phyloP scores from a whole-genome alignment of 2,797 vertebrate genomes.

The Crax fasciolata region DNA sequence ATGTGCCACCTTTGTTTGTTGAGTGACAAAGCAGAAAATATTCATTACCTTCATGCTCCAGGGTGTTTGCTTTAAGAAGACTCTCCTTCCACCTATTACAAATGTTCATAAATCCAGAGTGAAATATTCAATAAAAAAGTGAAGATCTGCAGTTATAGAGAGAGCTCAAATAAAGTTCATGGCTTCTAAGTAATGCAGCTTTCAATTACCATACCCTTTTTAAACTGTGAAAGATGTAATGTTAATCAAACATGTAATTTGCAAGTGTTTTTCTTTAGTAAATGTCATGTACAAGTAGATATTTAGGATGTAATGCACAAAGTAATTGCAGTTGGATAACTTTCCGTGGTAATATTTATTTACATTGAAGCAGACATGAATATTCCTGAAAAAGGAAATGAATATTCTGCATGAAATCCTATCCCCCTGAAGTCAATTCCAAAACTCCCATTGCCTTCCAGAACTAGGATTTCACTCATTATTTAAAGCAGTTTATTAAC shows the following conservation, averaged over 20 bases:
- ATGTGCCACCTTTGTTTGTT: neutral
- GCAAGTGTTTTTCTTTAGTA: slow-evolving; percentile 86
- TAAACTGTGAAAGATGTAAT: slow-evolving; percentile 83
- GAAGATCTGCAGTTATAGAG: slow-evolving; percentile 72
- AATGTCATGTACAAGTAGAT: slow-evolving; percentile 86
- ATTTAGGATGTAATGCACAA: slow-evolving; percentile 81
- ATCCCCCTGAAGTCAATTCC: neutral
- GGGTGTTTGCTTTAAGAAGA: slow-evolving; percentile 64
- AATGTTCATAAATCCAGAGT: slow-evolving; percentile 70
- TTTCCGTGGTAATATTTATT: slow-evolving; percentile 50
- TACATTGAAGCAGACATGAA: slow-evolving; percentile 21
- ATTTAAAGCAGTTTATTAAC: neutral
- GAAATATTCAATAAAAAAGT: slow-evolving; percentile 72
- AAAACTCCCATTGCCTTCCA: slow-evolving; percentile 19
- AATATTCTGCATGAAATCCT: slow-evolving; percentile 35
- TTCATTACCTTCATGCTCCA: slow-evolving; percentile 51
- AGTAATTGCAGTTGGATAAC: slow-evolving; percentile 76
- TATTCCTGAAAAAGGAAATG: slow-evolving; percentile 49
- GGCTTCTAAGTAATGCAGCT: slow-evolving; percentile 79
- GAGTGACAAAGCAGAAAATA: slow-evolving; percentile 57
- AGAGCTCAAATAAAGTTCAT: slow-evolving; percentile 83
- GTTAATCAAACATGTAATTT: slow-evolving; percentile 88
- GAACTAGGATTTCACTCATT: neutral
- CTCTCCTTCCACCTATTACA: slow-evolving; percentile 50
- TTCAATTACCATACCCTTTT: slow-evolving; percentile 84